Evolutionary conservation across 2,113 vertebrate genomes (phyloP).

Genomic region (Corythaeola cristata): DNA sequence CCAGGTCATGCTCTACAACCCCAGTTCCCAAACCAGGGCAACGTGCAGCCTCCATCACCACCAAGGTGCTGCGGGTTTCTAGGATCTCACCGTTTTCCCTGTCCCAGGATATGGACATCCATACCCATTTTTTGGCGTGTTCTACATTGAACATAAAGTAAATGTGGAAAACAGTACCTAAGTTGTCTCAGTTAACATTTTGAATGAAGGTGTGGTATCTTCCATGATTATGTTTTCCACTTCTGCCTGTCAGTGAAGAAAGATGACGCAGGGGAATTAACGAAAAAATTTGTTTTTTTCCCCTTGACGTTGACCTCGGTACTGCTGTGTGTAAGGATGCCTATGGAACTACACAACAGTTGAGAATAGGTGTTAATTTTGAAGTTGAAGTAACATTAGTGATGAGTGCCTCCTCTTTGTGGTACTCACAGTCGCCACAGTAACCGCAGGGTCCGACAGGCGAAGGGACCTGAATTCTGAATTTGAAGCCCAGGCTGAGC

Average conservation of each 20-base stretch:
- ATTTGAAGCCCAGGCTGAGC: neutral
- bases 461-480: neutral
- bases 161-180: neutral
- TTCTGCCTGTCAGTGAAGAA: neutral
- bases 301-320: neutral
- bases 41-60: neutral
- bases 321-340: neutral
- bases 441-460: neutral
- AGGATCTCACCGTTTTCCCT: neutral
- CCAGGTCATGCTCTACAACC: neutral
- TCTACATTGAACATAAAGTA: neutral
- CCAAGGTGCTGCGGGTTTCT: neutral
- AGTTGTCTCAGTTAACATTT: neutral
- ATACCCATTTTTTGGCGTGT: neutral
- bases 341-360: neutral
- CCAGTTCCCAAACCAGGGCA: too few relatives aligned
- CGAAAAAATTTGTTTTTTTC: neutral
- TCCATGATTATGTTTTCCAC: neutral
- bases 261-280: neutral
- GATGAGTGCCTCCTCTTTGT: neutral
- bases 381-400: neutral
- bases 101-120: neutral
- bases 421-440: neutral
- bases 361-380: neutral
- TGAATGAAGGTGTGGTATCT: neutral